Percentiles rank a stretch among this genome's conserved stretches.
Conservation (phyloP, 2,888 invertebrate species). For the Parnassius orleans region DNA sequence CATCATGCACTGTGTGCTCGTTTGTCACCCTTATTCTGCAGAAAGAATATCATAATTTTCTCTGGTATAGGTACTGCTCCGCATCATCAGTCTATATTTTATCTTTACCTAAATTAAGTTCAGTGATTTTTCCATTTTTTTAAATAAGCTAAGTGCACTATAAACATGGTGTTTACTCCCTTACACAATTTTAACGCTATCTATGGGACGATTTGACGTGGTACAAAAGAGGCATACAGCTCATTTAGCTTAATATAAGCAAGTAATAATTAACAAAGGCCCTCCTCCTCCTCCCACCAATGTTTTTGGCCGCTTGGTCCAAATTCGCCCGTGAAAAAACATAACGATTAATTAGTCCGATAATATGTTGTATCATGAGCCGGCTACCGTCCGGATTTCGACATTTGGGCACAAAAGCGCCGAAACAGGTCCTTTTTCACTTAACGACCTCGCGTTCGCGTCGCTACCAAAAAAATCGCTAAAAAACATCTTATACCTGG, state of each 20-base stretch:
- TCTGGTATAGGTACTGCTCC: too few relatives aligned
- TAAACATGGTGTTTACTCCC: too few relatives aligned
- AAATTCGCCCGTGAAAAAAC: conserved; percentile 50
- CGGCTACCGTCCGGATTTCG: conserved; percentile 58
- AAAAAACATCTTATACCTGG: conserved; percentile 70
- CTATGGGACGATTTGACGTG: too few relatives aligned
- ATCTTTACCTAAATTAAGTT: too few relatives aligned
- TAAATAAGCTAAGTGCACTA: too few relatives aligned
- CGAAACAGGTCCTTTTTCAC: conserved; percentile 71
- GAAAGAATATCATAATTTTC: too few relatives aligned
- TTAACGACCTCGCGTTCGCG: conserved; percentile 63
- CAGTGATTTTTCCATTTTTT: too few relatives aligned
- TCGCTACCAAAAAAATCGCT: conserved; percentile 66
- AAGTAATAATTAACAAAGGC: neutral
- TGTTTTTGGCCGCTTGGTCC: conserved; percentile 7
- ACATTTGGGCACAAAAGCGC: conserved; percentile 61
- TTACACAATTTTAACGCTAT: too few relatives aligned
- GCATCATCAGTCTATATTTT: too few relatives aligned
- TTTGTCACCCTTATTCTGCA: too few relatives aligned
- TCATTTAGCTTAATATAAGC: neutral
- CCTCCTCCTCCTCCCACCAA: conserved; percentile 1
- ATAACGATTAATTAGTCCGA: conserved; percentile 71
- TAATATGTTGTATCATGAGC: conserved; percentile 51
- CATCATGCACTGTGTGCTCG: too few relatives aligned
- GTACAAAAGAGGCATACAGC: too few relatives aligned